Base-by-base conservation (phyloP, 2,888 invertebrate species). In the Acleris cristana region DNA sequence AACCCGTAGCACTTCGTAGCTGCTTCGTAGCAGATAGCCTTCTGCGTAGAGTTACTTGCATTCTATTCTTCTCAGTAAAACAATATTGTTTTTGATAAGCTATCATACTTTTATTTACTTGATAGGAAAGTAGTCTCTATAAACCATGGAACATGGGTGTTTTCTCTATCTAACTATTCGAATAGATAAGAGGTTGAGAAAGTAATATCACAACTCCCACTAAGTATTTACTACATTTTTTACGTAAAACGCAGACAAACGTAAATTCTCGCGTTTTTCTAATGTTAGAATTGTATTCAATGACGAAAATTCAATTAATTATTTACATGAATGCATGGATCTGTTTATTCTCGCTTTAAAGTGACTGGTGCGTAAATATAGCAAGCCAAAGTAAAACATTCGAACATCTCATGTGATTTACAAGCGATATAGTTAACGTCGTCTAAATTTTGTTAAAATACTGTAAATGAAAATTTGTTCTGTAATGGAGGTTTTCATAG, bases 281-380 rank as follows among this genome's bases (percentile, higher is more conserved):
- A 7, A 48, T 18, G 18, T 48, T 7, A 16, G 48, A 48, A 16
- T 16, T 7, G 48, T 19, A 51, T 18, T 51, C 18, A 19, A 51
- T 21, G 51, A 18, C n/a, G 45, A 45, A 45, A 45, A 51, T 21
- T 40, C 14, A 14, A 21, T 51, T 8, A 12, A 51, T 18, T 51
- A 51, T 21, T 19, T 51, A 21, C 51, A 51, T 48, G n/a, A 48
- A 16, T 2, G 48, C 48, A 18, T 48, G 48, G n/a, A 48, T 58
- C 58, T 58, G 58, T 48, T 58, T 26, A 26, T 44, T 26, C 45
- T 48, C 58, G 18, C 57, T 21, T 23, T 58, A 58, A 57, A 58
- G 48, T 48, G 58, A 58, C 58, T 26, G 58, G 23, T 6, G 26
- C 48, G 45, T 58, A 58, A 58, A 58, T 45, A 23, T 6, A 7